phyloP scores from a whole-genome alignment of 2,797 vertebrate genomes.

The Pyrocephalus nanus region DNA sequence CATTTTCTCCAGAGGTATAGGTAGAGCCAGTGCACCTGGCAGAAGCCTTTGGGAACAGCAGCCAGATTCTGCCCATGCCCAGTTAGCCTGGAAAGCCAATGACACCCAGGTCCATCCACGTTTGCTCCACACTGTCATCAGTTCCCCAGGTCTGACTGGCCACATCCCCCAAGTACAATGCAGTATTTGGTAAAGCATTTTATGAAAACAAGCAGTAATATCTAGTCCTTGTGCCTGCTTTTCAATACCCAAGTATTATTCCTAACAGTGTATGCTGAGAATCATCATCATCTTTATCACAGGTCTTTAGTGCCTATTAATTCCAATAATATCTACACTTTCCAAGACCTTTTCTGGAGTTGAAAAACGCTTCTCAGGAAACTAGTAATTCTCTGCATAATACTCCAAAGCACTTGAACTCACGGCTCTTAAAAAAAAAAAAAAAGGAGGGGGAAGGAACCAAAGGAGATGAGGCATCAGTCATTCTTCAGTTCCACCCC shows the following conservation, averaged over 20 bases:
- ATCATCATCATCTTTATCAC: not conserved
- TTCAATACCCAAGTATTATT: not conserved
- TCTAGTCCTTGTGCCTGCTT: not conserved
- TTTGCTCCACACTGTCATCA: not conserved
- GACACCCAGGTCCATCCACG: not conserved
- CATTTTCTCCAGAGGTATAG: not conserved
- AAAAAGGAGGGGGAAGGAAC: rapidly evolving
- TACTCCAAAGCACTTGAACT: not conserved
- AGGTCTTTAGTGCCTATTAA: not conserved
- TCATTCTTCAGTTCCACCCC: not conserved
- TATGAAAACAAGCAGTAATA: not conserved
- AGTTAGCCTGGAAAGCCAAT: not conserved
- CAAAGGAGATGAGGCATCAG: not conserved
- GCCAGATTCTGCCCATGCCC: not conserved
- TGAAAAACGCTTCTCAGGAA: not conserved
- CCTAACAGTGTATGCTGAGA: not conserved
- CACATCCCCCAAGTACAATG: not conserved
- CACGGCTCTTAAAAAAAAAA: not conserved
- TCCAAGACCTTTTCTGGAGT: not conserved
- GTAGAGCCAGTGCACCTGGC: not conserved
- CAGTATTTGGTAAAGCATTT: not conserved
- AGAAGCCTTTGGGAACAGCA: not conserved
- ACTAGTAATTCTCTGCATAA: not conserved
- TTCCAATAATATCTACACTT: not conserved
- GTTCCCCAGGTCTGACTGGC: not conserved